Conservation (phyloP, 2,113 vertebrate genomes). For the Mellivora capensis region DNA sequence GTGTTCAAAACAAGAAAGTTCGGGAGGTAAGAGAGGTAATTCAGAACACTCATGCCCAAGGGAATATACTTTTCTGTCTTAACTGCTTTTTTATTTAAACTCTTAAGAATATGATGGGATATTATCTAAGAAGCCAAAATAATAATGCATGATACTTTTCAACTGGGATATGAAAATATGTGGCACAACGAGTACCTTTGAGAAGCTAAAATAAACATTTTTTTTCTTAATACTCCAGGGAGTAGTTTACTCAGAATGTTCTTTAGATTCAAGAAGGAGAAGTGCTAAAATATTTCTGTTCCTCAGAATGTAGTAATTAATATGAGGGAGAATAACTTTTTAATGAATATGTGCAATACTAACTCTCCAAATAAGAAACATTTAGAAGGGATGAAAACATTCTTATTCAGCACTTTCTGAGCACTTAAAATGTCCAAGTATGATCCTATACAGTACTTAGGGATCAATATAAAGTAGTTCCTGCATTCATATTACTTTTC, state of each 20-base stretch:
- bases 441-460: background rate
- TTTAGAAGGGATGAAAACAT: background rate
- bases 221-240: background rate
- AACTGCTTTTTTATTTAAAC: background rate
- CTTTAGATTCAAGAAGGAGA: slow-evolving; percentile 16
- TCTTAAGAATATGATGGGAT: background rate
- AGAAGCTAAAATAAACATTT: background rate
- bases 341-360: background rate
- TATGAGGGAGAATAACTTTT: background rate
- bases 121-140: background rate
- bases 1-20: background rate
- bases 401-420: background rate
- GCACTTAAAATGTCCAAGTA: background rate
- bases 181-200: background rate
- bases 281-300: background rate
- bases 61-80: background rate
- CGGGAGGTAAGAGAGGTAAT: background rate
- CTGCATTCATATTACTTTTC: background rate
- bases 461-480: background rate
- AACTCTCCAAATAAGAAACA: background rate
- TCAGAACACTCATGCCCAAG: background rate
- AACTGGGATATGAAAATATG: background rate
- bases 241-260: background rate
- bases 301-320: background rate
- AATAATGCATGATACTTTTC: background rate